Percentiles rank a stretch among this genome's conserved stretches.
These are phyloP conservation scores for Drosophila heteroneura DNA, from an alignment of 2,888 invertebrate genomes.

Conservation along the genomic window DNA sequence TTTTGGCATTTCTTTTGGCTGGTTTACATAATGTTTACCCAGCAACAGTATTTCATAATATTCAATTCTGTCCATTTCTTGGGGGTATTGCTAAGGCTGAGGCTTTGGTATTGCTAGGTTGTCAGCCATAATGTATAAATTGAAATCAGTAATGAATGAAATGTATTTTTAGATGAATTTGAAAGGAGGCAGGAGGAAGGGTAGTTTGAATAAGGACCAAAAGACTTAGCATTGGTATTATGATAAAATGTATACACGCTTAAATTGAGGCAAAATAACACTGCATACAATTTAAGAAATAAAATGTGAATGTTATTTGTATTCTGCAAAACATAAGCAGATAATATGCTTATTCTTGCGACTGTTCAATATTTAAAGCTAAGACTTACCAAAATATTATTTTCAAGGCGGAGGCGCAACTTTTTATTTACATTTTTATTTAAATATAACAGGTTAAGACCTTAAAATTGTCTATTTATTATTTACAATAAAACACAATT, in stretches of 20 bases:
- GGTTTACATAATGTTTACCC: constrained; percentile 1
- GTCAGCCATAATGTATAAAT: constrained; percentile 23
- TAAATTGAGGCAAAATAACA: neutral
- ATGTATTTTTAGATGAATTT: neutral
- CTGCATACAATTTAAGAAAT: neutral
- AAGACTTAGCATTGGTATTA: neutral
- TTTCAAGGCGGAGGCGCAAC: neutral
- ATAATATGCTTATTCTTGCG: neutral
- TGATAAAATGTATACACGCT: neutral
- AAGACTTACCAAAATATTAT: neutral
- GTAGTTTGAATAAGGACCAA: neutral
- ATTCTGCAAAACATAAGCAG: neutral
- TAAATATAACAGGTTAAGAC: neutral
- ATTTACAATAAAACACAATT: neutral
- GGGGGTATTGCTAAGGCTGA: constrained; percentile 17
- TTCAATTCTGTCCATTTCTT: constrained; percentile 13
- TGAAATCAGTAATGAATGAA: constrained; percentile 7
- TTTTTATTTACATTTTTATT: neutral
- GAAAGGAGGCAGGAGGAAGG: neutral
- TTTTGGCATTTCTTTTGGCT: constrained; percentile 31
- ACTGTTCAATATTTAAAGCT: neutral
- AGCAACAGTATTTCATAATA: constrained; percentile 7
- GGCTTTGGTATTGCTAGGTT: neutral
- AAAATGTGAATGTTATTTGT: neutral
- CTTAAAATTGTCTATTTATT: neutral